These are phyloP conservation scores for Euborellia annulipes DNA, from an alignment of 1,140 invertebrate species.

Conservation along the genomic window DNA sequence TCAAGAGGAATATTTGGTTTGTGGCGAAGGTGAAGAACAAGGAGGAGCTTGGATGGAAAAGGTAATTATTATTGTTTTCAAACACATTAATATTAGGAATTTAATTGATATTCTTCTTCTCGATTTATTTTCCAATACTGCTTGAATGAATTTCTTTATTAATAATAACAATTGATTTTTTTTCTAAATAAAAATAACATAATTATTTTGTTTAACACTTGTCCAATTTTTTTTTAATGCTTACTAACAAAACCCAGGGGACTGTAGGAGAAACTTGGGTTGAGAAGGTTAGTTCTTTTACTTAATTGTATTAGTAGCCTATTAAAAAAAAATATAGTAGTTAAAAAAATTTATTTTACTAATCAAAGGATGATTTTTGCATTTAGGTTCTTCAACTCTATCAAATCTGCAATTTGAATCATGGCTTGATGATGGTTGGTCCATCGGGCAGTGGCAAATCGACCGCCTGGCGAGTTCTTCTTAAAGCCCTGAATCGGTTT, in stretches of 20 bases:
- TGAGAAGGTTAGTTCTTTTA: conserved; percentile 67
- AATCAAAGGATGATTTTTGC: too few relatives aligned
- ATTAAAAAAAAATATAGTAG: too few relatives aligned
- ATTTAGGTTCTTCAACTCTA: conserved; percentile 92
- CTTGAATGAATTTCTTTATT: too few relatives aligned
- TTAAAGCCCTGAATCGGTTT: conserved; percentile 86
- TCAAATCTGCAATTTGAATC: conserved; percentile 97
- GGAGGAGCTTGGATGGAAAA: conserved; percentile 90
- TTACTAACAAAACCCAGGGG: conserved; percentile 30
- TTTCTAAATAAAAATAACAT: too few relatives aligned
- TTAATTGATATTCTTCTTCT: too few relatives aligned
- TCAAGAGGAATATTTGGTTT: conserved; percentile 83
- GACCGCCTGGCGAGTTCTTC: conserved; percentile 87
- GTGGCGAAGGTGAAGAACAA: conserved; percentile 82
- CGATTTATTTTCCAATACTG: too few relatives aligned
- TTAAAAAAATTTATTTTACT: too few relatives aligned
- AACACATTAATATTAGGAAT: too few relatives aligned
- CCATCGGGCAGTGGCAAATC: conserved; percentile 97
- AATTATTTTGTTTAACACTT: too few relatives aligned
- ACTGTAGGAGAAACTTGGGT: conserved; percentile 54
- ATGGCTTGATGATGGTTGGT: conserved; percentile 99
- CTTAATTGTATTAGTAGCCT: too few relatives aligned
- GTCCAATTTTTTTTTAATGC: conserved; percentile 21
- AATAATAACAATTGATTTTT: too few relatives aligned
- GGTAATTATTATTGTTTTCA: conserved; percentile 36